phyloP scores from a whole-genome alignment of 2,113 vertebrate species.

The Urocynchramus pylzowi region DNA sequence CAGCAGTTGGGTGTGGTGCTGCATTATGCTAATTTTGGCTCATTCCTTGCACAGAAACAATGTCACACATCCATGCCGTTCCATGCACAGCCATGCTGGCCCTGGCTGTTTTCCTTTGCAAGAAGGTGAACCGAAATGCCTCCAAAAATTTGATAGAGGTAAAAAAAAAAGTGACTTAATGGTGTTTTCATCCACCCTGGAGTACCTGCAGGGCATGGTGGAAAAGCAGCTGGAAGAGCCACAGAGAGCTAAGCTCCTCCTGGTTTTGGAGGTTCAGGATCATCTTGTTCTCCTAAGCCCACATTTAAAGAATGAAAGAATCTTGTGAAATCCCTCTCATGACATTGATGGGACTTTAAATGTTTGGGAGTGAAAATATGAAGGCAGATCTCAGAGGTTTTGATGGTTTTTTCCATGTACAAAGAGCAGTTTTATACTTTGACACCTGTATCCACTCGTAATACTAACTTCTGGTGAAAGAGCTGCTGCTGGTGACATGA shows the following conservation, averaged over 20 bases:
- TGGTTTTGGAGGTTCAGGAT: neutral
- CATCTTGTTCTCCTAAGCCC: neutral
- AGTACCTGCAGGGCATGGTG: neutral
- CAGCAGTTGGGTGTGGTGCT: neutral
- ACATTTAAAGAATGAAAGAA: neutral
- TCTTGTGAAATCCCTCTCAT: neutral
- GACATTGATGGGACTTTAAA: neutral
- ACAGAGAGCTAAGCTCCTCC: neutral
- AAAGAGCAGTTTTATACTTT: neutral
- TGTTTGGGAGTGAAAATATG: neutral
- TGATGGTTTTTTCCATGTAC: neutral
- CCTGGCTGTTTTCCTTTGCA: neutral
- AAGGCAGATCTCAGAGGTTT: neutral
- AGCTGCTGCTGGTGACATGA: neutral
- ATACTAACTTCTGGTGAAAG: neutral
- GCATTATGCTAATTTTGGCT: neutral
- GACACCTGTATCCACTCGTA: neutral
- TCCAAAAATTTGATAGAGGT: neutral
- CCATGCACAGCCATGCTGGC: neutral
- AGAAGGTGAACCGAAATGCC: neutral
- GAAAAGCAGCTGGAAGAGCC: neutral
- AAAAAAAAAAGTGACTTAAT: neutral
- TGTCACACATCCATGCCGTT: accelerated
- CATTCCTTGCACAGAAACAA: neutral
- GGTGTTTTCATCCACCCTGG: neutral